Percentiles rank a stretch among this genome's conserved stretches.
phyloP scores from a whole-genome alignment of 2,113 vertebrate species.

The Hemiscyllium ocellatum region DNA sequence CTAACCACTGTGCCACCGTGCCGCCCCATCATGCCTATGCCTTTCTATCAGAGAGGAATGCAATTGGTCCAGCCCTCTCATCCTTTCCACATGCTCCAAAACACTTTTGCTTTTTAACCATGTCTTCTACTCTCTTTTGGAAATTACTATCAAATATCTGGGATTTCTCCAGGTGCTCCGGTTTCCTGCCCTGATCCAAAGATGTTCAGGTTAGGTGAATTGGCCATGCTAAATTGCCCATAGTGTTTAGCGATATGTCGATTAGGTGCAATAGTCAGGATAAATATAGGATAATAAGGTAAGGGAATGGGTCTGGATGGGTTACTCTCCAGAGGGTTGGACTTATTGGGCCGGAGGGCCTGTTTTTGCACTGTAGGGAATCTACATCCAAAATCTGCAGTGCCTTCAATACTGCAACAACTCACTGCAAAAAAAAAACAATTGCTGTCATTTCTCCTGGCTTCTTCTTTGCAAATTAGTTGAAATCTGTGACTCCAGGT shows the following conservation, averaged over 20 bases:
- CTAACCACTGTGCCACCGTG: no score
- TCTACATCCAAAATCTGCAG: not conserved
- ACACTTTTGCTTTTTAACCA: not conserved
- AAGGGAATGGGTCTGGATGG: no score
- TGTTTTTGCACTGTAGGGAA: no score
- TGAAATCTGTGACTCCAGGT: not conserved
- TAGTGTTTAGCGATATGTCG: no score
- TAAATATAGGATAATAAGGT: no score
- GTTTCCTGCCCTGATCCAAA: no score
- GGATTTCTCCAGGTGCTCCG: no score
- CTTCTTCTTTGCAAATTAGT: not conserved
- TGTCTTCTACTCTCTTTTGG: not conserved
- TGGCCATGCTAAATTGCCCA: no score
- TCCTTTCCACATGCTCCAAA: not conserved
- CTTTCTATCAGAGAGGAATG: not conserved
- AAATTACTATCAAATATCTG: not conserved
- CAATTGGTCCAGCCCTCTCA: not conserved
- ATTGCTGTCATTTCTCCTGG: not conserved
- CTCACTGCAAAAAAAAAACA: not conserved
- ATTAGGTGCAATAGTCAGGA: no score
- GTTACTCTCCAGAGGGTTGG: no score
- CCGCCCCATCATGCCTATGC: not conserved
- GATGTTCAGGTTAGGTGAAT: no score
- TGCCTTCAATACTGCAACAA: not conserved
- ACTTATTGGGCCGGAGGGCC: no score